Evolutionary conservation across 2,113 vertebrate species (phyloP).

Genomic region (Copsychus sechellarum): DNA sequence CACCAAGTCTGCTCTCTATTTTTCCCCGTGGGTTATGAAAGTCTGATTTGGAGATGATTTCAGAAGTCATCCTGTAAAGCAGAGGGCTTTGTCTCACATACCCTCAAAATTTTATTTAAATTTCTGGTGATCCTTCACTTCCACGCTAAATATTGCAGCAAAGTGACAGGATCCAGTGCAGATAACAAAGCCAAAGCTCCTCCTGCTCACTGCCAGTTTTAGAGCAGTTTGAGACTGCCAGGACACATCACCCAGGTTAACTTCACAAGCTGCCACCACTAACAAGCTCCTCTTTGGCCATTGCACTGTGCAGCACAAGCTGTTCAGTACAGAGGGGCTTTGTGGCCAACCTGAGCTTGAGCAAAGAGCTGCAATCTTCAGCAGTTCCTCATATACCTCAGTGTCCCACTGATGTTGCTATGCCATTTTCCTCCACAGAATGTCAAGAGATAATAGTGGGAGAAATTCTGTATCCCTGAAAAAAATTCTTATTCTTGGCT

Average conservation of each 20-base stretch:
- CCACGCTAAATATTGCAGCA: neutral
- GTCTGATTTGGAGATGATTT: neutral
- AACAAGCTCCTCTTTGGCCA: neutral
- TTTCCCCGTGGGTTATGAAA: neutral
- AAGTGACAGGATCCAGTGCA: neutral
- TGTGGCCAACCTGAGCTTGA: neutral
- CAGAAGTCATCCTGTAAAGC: neutral
- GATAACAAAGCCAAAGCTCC: neutral
- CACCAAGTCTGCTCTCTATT: neutral
- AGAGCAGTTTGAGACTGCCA: neutral
- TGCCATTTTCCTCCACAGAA: neutral
- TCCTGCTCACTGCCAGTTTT: neutral
- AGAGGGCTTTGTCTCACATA: neutral
- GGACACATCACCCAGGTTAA: neutral
- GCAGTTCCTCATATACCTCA: neutral
- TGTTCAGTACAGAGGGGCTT: neutral
- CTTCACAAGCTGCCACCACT: neutral
- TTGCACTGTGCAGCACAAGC: neutral
- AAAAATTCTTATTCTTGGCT: neutral
- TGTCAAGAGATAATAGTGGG: neutral
- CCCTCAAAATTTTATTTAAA: neutral
- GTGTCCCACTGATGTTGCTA: neutral
- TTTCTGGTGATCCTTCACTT: neutral
- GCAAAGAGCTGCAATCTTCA: neutral
- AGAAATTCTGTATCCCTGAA: neutral